These are phyloP conservation scores for Drosophila arizonae DNA, from an alignment of 1,140 invertebrate species.

Conservation along the genomic window DNA sequence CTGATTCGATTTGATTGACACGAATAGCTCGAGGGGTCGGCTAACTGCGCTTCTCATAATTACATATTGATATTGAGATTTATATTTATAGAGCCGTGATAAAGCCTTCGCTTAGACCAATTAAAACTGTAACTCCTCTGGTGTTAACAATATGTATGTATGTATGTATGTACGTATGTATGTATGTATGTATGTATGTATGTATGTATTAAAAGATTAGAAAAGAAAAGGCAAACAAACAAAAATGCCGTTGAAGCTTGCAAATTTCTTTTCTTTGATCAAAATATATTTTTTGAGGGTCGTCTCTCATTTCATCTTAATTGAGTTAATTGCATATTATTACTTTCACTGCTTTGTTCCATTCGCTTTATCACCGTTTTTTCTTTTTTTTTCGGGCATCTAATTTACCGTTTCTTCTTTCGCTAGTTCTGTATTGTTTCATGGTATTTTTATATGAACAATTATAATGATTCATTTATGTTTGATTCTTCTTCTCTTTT, in stretches of 20 bases:
- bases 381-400: conserved; percentile 11
- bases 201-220: neutral
- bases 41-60: no score
- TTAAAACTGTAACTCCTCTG: conserved; percentile 37
- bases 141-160: neutral
- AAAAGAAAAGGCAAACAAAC: conserved; percentile 1
- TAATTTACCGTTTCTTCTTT: conserved; percentile 37
- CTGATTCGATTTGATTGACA: no score
- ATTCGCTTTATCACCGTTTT: conserved; percentile 34
- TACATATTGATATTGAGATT: no score
- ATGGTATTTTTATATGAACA: neutral
- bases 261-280: conserved; percentile 6
- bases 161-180: no score
- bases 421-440: conserved; percentile 17
- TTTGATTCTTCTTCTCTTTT: neutral
- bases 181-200: no score
- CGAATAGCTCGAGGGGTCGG: no score
- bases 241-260: conserved; percentile 21
- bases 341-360: conserved; percentile 62
- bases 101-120: conserved; percentile 32
- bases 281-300: conserved; percentile 8
- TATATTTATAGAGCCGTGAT: neutral
- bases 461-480: neutral
- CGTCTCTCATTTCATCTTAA: conserved; percentile 53
- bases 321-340: conserved; percentile 60